These are phyloP conservation scores for Imbricaverruca yamaguchii DNA, from an alignment of 2,888 invertebrate species.

Conservation along the genomic window DNA sequence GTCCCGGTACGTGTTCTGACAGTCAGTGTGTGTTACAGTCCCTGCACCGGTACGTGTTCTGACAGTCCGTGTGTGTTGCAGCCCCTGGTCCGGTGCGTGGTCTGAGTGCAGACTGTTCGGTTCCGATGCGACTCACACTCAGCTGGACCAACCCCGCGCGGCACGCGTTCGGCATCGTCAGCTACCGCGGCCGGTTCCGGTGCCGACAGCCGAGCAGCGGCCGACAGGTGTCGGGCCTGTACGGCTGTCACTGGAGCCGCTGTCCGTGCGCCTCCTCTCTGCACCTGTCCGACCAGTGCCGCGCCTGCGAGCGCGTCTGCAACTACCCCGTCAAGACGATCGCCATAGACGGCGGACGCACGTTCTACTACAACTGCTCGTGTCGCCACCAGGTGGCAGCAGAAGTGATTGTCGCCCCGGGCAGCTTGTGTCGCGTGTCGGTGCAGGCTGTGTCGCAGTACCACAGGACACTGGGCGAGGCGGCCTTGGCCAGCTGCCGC, in stretches of 20 bases:
- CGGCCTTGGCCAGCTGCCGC: neutral
- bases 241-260: neutral
- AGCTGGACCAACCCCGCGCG: neutral
- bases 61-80: neutral
- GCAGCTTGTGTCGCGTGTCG: neutral
- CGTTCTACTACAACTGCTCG: constrained; percentile 11
- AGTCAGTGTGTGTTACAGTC: too few relatives aligned
- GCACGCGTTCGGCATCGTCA: constrained; percentile 14
- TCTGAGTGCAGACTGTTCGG: neutral
- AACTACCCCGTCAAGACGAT: neutral
- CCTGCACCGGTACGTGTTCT: too few relatives aligned
- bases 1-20: too few relatives aligned
- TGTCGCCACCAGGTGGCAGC: neutral
- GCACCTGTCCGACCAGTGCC: neutral
- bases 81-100: neutral
- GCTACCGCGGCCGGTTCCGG: neutral
- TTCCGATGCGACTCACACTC: neutral
- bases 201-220: neutral
- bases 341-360: neutral
- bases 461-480: neutral
- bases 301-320: constrained; percentile 16
- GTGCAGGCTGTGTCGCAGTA: neutral
- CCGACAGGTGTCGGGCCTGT: neutral
- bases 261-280: neutral
- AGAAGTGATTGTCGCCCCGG: neutral